Conservation (phyloP, 2,113 vertebrate genomes). For the Diadophis punctatus region DNA sequence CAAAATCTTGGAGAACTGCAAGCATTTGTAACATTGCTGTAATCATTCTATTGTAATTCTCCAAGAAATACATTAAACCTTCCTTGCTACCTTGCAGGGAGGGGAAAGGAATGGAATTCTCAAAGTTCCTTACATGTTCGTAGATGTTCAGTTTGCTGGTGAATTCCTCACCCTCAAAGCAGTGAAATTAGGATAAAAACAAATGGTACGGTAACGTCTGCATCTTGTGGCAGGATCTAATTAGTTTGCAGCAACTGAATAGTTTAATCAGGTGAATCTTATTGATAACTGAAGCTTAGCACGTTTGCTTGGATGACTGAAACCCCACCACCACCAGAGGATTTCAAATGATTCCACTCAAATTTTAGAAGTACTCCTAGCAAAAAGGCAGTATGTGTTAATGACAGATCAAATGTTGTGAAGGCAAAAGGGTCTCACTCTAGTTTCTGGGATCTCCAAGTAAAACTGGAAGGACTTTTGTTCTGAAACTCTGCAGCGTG, state of each 20-base stretch:
- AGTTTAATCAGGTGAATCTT: conserved; percentile 23
- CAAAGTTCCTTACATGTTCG: fast-evolving
- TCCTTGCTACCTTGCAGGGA: not conserved
- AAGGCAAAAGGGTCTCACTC: not conserved
- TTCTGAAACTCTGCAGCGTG: not conserved
- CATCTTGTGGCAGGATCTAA: not conserved
- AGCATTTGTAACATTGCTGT: not conserved
- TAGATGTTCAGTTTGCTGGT: conserved; percentile 10
- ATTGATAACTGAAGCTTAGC: not conserved
- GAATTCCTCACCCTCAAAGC: not conserved
- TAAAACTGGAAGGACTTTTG: not conserved
- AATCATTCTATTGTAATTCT: not conserved
- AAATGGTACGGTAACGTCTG: not conserved
- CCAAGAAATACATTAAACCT: not conserved
- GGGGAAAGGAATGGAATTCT: not conserved
- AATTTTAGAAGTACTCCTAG: not conserved
- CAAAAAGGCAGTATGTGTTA: not conserved
- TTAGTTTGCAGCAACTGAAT: conserved; percentile 1
- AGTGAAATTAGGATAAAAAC: not conserved
- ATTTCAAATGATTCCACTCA: not conserved
- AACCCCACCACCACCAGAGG: not conserved
- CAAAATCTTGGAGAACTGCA: not conserved
- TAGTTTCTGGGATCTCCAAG: not conserved
- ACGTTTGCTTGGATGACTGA: not conserved
- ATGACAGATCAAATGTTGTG: not conserved